Conservation (phyloP, 2,797 vertebrate genomes). For the Scomberomorus guttatus region DNA sequence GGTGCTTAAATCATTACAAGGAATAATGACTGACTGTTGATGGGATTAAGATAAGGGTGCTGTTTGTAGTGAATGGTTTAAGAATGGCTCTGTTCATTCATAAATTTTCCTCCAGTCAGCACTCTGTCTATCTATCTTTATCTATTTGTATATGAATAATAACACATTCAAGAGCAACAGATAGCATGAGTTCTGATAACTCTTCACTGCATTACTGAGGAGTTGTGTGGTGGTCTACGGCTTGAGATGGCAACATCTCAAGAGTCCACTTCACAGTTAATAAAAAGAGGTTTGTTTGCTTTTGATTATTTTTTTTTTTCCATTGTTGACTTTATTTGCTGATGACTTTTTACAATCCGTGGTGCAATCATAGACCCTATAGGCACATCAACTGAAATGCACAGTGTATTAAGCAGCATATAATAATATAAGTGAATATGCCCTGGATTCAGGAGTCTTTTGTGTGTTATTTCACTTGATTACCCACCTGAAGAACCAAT, state of each 20-base stretch:
- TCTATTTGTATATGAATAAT: not conserved
- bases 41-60: conserved; percentile 12
- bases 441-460: no score
- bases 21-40: conserved; percentile 16
- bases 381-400: not conserved
- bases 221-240: not conserved
- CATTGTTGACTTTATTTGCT: conserved; percentile 2
- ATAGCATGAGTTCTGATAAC: not conserved
- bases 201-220: not conserved
- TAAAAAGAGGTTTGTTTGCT: conserved; percentile 14
- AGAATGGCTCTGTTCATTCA: conserved; percentile 31
- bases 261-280: conserved; percentile 21
- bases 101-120: not conserved
- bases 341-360: not conserved
- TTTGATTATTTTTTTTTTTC: conserved; percentile 18
- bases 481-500: no score
- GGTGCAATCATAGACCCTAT: not conserved
- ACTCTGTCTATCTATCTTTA: not conserved
- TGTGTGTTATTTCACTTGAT: no score
- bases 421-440: not conserved
- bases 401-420: not conserved
- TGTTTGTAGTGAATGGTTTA: conserved; percentile 30
- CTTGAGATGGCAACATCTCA: conserved; percentile 3
- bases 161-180: not conserved
- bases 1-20: conserved; percentile 19